Percentiles rank a stretch among this genome's conserved stretches.
These are phyloP conservation scores for Heliconius hermathena DNA, from an alignment of 1,140 invertebrate species.

Conservation along the genomic window DNA sequence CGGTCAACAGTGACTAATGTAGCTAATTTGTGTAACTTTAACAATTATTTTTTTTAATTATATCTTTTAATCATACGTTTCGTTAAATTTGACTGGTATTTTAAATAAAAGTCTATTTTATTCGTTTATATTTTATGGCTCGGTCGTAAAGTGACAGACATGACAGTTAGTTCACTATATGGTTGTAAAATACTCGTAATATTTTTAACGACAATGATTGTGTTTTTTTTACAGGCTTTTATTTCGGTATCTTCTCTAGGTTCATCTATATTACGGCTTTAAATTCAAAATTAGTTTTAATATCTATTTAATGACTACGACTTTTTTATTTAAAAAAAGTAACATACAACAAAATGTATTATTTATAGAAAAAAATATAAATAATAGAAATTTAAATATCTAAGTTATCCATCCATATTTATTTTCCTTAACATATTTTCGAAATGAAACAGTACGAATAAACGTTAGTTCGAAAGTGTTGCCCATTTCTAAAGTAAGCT, in stretches of 20 bases:
- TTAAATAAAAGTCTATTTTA: constrained; percentile 6
- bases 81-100: not conserved
- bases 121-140: not conserved
- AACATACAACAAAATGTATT: not conserved
- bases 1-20: constrained; percentile 47
- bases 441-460: not conserved
- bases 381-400: too few relatives aligned
- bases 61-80: constrained; percentile 8
- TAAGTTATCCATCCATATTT: not conserved
- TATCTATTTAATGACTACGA: not conserved
- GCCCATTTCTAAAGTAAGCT: not conserved
- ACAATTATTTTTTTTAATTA: constrained; percentile 26
- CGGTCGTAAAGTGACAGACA: constrained; percentile 21
- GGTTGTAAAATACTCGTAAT: constrained; percentile 24
- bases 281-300: not conserved
- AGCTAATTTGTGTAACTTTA: constrained; percentile 22
- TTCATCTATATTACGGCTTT: not conserved
- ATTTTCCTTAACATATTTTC: not conserved
- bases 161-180: constrained; percentile 21
- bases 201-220: constrained; percentile 1
- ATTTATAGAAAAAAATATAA: too few relatives aligned
- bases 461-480: not conserved
- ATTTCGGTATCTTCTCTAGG: not conserved
- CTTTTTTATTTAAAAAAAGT: not conserved
- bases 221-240: not conserved